Base-by-base conservation (phyloP, 2,113 vertebrate species). In the Bufo gargarizans region DNA sequence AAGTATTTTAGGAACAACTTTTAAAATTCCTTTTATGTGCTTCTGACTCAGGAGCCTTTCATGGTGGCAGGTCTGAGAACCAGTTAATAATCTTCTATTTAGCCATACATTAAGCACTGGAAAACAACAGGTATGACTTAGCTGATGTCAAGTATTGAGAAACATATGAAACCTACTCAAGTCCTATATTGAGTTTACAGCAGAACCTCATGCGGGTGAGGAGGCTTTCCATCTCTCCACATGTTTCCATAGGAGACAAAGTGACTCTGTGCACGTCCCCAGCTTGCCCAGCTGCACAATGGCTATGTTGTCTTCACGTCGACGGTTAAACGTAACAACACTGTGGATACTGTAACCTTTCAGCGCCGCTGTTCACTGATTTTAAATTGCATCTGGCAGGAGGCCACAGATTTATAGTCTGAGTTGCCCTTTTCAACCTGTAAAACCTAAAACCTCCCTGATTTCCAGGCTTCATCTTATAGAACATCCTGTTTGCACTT, bases 181-280 rank as follows among this genome's bases (percentile, higher is more conserved):
- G 4, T 8, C 17, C 72, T 49, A 74, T 45, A 19, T 47, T 74
- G 16, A 19, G 17, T 76, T 76, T 50, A 50, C 45, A 20, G 72
- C 72, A 76, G 72, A 49, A 20, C 72, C 56, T 81, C 79, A 81
- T 58, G 13, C 1, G 43, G 56, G 79, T 45, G 79, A 61, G 56
- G 22, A 61, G 56, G 61, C 79, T 81, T 81, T 81, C 79, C 79
- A 81, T 50, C 72, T 76, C 17, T 76, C 72, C 72, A 76, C 56
- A 81, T 81, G 79, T 81, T 81, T 81, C 65, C 86, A 81, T 56
- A 58, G 80, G 78, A 87, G 77, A 87, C 78, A 87, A 72, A 87
- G 86, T 72, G 71, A 81, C 77, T 43, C 69, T 87, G 86, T 87
- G 17, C 77, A 81, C 65, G 78, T 81, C 86, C 78, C 86, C 65